These are phyloP conservation scores for Bujurquina vittata DNA, from an alignment of 2,113 vertebrate species.

Conservation along the genomic window DNA sequence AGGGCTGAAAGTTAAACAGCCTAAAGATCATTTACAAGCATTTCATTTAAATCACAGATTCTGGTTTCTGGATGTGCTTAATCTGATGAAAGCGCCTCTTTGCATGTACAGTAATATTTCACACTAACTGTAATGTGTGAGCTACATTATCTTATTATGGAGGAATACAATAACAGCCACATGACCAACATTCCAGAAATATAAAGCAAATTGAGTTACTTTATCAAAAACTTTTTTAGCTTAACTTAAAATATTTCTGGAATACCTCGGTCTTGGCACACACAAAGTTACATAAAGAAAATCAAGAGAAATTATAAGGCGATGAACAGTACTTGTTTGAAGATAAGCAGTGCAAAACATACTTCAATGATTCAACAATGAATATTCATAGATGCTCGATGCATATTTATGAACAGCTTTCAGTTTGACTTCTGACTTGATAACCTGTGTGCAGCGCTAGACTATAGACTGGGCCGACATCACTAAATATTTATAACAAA, in stretches of 20 bases:
- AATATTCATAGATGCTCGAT: slow-evolving; percentile 49
- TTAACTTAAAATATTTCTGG: not conserved
- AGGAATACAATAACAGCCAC: rapidly evolving
- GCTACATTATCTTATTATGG: not conserved
- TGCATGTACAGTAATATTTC: not conserved
- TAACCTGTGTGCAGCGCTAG: slow-evolving; percentile 8
- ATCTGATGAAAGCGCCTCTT: not conserved
- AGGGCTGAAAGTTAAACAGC: slow-evolving; percentile 22
- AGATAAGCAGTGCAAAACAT: slow-evolving; percentile 18
- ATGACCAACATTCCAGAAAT: not conserved
- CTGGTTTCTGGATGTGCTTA: not conserved
- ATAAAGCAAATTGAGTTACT: not conserved
- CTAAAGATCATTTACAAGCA: slow-evolving; percentile 50
- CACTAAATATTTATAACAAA: slow-evolving; percentile 58
- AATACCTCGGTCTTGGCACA: not conserved
- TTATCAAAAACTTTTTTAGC: not conserved
- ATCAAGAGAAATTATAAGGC: not conserved
- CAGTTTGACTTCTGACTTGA: slow-evolving; percentile 40
- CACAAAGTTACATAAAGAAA: slow-evolving; percentile 1
- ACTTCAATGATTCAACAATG: slow-evolving; percentile 24
- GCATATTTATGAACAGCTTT: slow-evolving; percentile 44
- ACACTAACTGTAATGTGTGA: not conserved
- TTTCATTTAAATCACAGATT: slow-evolving; percentile 31
- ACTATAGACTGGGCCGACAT: not conserved
- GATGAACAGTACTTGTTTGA: not conserved